Base-by-base conservation (phyloP, 64 coral and sea anemone genomes). In the Exaiptasia diaphana region DNA sequence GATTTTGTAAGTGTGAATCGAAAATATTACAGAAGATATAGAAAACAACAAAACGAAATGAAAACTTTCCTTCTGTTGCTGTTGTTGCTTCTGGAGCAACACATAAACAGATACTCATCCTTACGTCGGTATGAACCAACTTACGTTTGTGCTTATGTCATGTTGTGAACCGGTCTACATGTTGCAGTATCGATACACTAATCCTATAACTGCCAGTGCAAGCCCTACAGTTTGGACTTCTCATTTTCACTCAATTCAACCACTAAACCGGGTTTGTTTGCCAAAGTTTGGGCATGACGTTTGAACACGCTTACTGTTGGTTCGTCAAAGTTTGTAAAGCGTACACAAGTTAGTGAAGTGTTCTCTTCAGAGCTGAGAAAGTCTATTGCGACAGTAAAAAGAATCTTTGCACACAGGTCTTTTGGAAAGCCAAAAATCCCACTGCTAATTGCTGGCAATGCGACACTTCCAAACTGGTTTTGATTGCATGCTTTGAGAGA, bases 371-470 rank as follows among this genome's bases (percentile, higher is more conserved):
- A 13, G 31, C 79, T 46, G 2, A 95, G 75, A 73, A 89, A 95
- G n/a, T 83, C 41, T 34, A 95, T 50, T 21, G 64, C 87, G 14
- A 71, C 41, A 2, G 86, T 62, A 40, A 95, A 90, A 21, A 95
- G 64, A 85, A 95, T 79, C 42, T 84, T 70, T 0, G 91, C 91
- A 32, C 91, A 95, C 4, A 73, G 64, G 9, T 71, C 63, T 54
- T 95, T 95, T 4, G 91, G 91, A 12, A 95, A 95, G 34, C 91
- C 91, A 67, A 95, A 95, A 11, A 95, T 95, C 2, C 91, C 91
- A 68, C 91, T 95, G 55, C 91, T 95, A n/a, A 95, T 95, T 2
- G 91, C 91, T 57, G 91, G 54, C 4, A 90, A 28, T 56, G 91
- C 73, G 17, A 95, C 62, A 18, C 86, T 95, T 29, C 22, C 25